Evolutionary conservation across 1,140 invertebrate genomes (phyloP), one percentile per base, ranked within the genome.

Genomic region (Drosophila tristis): DNA sequence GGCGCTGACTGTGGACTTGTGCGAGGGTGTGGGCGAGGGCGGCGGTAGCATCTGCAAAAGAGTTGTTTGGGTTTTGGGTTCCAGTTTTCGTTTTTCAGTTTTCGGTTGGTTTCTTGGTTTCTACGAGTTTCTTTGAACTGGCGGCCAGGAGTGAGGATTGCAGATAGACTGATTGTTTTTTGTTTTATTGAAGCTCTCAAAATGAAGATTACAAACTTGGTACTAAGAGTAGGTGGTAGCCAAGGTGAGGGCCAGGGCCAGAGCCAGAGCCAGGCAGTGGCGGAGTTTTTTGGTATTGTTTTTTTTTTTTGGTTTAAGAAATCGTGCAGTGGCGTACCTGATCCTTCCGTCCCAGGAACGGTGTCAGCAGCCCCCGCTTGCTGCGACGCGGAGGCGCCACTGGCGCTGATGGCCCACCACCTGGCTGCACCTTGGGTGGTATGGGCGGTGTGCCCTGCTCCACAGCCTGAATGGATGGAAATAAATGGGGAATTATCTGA

Each of bases 381-480:
- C 96, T 96, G 92, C 96, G 94, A 80, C 97, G 93, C 0, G 97
- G 97, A 25, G 97, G 97, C 6, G 97, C 96, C 6, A 97, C 94
- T 0, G 97, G 97, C 2, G 96, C 94, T 11, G 94, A 91, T 5
- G 76, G 75, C 6, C 68, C 78, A 15, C 66, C 74, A 8, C 66
- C 70, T 8, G 74, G 51, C 50, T 73, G 74, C 15, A 96, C 94
- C 92, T 97, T 97, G 0, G 96, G 96, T 9, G 96, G 97, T 57
- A 97, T 92, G 0, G 96, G 96, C 1, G 96, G 97, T 9, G 94
- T 93, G 57, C 90, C 89, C 54, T 79, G 78, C 47, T 92, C 90
- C 13, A 92, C 74, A 31, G 87, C 76, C 91, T 92, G 45, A 1
- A 39, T 3, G 23, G 23, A 25, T 25, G 61, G 15, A 4, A 4